Base-by-base conservation (phyloP, 2,113 vertebrate species). In the Pteropus alecto region DNA sequence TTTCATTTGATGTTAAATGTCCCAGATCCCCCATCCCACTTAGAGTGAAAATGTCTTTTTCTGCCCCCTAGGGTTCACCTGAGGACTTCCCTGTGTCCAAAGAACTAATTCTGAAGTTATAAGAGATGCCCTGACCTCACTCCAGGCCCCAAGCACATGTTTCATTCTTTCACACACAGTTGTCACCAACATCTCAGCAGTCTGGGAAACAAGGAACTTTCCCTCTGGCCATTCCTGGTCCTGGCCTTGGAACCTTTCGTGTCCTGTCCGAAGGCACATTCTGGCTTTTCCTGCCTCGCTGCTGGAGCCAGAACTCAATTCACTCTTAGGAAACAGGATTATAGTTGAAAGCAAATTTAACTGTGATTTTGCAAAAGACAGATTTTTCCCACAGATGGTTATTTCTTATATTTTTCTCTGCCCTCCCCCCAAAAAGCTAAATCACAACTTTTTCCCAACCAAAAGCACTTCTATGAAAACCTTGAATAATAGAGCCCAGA, bases 311-410 rank as follows among this genome's bases (percentile, higher is more conserved):
- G 79, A 87, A 63, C 28, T 67, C 65, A 60, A 41, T 35, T 60
- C 67, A 35, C 19, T 43, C 74, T 54, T 70, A 67, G 46, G 76
- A 96, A 87, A 46, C 18, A 26, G 54, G 85, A n/a, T 61, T 87
- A 46, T n/a, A 71, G 82, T 12, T 63, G 43, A 71, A 51, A 70
- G 28, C 67, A 63, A 41, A 21, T 93, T 60, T 48, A 35, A 82
- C 48, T 58, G 35, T 48, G 54, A 90, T 81, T 97, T 70, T 96
- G 26, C 54, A 82, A 92, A 95, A 94, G 74, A 77, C 21, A 65
- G 35, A 71, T 83, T 96, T 96, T 78, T 3, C 76, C 30, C 74
- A 65, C 33, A 90, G 79, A 73, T 71, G 60, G 41, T 2, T 87
- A 74, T 70, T 95, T 86, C 87, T 95, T 79, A 10, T 60, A 90